These are phyloP conservation scores for Lepus timidus DNA, from an alignment of 2,113 vertebrate species.

Conservation along the genomic window DNA sequence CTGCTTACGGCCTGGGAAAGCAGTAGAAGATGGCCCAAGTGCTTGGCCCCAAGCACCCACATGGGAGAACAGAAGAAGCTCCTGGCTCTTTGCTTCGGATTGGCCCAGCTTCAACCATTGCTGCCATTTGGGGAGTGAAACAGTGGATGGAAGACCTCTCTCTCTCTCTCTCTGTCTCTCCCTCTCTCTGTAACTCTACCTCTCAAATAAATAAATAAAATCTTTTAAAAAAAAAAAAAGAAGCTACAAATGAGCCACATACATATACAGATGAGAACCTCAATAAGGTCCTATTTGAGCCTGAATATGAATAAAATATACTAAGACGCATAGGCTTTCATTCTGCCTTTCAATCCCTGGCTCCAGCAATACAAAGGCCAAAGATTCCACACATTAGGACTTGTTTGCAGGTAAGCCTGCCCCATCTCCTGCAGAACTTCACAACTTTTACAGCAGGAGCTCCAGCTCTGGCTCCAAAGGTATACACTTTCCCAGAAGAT, in stretches of 20 bases:
- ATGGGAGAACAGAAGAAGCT: too few relatives aligned
- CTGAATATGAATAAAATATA: neutral
- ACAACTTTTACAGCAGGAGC: neutral
- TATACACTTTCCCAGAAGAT: neutral
- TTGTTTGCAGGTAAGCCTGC: neutral
- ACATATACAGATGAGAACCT: neutral
- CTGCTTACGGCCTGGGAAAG: too few relatives aligned
- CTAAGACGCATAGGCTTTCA: neutral
- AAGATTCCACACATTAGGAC: neutral
- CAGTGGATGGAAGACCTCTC: too few relatives aligned
- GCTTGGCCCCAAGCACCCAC: too few relatives aligned
- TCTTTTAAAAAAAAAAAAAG: neutral
- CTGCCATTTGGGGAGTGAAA: too few relatives aligned
- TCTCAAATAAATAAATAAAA: too few relatives aligned
- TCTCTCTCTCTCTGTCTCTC: too few relatives aligned
- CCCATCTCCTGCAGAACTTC: neutral
- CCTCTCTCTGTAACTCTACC: too few relatives aligned
- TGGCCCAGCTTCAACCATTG: too few relatives aligned
- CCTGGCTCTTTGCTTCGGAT: too few relatives aligned
- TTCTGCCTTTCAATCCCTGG: neutral
- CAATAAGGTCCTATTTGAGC: neutral
- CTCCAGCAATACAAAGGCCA: neutral
- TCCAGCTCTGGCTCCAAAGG: neutral
- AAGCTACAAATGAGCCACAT: neutral
- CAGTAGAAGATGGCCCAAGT: too few relatives aligned